Percentiles rank a stretch among this genome's conserved stretches.
These are phyloP conservation scores for Pinctada fucata DNA, from an alignment of 2,888 invertebrate species.

Conservation along the genomic window DNA sequence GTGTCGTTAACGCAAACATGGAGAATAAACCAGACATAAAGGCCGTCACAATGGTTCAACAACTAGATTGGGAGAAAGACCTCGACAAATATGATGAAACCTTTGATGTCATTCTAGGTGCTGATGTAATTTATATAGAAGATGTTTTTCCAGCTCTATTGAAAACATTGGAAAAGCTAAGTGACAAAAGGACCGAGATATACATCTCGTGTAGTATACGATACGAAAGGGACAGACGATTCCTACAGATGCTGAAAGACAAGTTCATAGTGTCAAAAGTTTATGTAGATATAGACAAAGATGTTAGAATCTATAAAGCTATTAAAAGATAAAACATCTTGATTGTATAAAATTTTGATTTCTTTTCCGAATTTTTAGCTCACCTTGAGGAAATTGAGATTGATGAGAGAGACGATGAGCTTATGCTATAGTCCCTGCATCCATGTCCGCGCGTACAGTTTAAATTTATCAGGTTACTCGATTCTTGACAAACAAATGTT, in stretches of 20 bases:
- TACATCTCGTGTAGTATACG: constrained; percentile 71
- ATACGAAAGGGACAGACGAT: constrained; percentile 69
- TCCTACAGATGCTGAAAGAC: constrained; percentile 61
- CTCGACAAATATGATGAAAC: constrained; percentile 40
- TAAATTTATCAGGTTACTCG: too few relatives aligned
- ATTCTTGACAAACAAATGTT: too few relatives aligned
- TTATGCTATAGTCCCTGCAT: too few relatives aligned
- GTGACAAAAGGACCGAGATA: constrained; percentile 53
- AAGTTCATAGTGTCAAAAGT: constrained; percentile 61
- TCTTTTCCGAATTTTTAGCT: background rate
- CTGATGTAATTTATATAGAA: constrained; percentile 76
- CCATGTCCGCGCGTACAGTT: too few relatives aligned
- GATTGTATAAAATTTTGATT: background rate
- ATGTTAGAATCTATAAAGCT: constrained; percentile 65
- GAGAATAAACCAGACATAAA: constrained; percentile 21
- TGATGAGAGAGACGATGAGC: too few relatives aligned
- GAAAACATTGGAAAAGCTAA: constrained; percentile 61
- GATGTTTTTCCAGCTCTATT: constrained; percentile 72
- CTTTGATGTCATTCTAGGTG: constrained; percentile 73
- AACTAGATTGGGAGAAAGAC: constrained; percentile 71
- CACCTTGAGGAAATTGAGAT: too few relatives aligned
- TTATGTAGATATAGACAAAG: constrained; percentile 59
- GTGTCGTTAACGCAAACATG: constrained; percentile 58
- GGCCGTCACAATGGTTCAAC: constrained; percentile 42
- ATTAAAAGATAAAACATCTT: constrained; percentile 37